Evolutionary conservation across 2,113 vertebrate genomes (phyloP).

Genomic region (Halichoerus grypus): DNA sequence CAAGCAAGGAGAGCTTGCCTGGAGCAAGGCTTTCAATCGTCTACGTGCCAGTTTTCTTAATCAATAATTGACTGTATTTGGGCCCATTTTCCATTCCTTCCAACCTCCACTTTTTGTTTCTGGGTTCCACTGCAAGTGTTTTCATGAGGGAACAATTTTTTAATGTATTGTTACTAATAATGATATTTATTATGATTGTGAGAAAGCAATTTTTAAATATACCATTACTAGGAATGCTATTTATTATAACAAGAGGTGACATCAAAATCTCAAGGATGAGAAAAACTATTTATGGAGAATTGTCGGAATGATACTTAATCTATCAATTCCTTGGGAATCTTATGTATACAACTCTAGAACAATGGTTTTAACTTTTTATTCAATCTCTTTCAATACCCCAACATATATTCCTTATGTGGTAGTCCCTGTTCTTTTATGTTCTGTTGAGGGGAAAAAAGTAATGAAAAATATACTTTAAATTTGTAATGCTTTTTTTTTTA

Average conservation of each 20-base stretch:
- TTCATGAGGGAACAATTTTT: neutral
- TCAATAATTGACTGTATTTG: neutral
- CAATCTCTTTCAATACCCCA: neutral
- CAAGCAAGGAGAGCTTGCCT: neutral
- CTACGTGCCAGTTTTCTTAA: neutral
- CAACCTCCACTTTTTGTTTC: neutral
- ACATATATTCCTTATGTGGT: neutral
- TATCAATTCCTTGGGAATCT: neutral
- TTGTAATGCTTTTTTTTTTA: neutral
- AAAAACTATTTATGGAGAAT: neutral
- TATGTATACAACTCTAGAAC: neutral
- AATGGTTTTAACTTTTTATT: neutral
- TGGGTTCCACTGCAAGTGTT: neutral
- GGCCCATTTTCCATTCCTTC: neutral
- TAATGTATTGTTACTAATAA: neutral
- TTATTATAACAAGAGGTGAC: neutral
- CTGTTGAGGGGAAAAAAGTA: neutral
- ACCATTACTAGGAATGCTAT: neutral
- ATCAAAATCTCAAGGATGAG: neutral
- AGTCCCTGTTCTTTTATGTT: slow-evolving; percentile 13
- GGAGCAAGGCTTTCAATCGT: neutral
- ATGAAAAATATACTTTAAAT: neutral
- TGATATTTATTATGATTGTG: neutral
- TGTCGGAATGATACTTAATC: neutral
- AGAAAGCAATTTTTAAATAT: neutral